Evolutionary conservation across 1,140 invertebrate genomes (phyloP).

Genomic region (Plodia interpunctella): DNA sequence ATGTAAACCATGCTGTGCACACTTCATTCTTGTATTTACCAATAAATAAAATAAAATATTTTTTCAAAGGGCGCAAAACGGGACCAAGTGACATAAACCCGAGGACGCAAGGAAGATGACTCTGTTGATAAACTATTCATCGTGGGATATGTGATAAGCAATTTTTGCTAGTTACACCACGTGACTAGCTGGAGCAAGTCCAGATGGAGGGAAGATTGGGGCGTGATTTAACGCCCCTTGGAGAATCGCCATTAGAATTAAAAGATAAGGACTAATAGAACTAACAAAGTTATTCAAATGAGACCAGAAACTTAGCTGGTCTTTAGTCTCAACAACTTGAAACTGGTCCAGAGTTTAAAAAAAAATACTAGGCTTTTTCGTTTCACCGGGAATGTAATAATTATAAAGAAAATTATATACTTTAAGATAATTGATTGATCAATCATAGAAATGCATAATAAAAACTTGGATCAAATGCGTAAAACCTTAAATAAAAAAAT

Average conservation of each 20-base stretch:
- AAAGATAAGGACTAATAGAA: neutral
- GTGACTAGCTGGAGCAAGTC: neutral
- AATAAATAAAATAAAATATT: neutral
- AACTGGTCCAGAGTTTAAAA: no score
- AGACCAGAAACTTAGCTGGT: no score
- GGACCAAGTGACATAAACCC: neutral
- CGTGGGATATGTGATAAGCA: neutral
- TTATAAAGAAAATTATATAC: no score
- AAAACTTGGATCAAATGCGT: no score
- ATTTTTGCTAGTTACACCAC: conserved; percentile 1
- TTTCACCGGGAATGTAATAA: no score
- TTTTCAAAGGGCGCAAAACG: neutral
- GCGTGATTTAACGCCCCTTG: conserved; percentile 1
- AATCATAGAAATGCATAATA: no score
- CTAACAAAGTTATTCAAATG: neutral
- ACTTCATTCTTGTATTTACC: no score
- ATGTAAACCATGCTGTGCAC: no score
- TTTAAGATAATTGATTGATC: no score
- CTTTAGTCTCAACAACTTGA: no score
- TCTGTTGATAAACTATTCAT: conserved; percentile 4
- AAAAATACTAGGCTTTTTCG: no score
- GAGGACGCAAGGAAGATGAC: conserved; percentile 2
- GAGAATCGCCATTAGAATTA: neutral
- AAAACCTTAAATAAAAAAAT: no score
- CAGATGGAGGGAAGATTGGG: neutral